Percentiles rank a stretch among this genome's conserved stretches.
Conservation (phyloP, 2,113 vertebrate genomes). For the Eulacestoma nigropectus region DNA sequence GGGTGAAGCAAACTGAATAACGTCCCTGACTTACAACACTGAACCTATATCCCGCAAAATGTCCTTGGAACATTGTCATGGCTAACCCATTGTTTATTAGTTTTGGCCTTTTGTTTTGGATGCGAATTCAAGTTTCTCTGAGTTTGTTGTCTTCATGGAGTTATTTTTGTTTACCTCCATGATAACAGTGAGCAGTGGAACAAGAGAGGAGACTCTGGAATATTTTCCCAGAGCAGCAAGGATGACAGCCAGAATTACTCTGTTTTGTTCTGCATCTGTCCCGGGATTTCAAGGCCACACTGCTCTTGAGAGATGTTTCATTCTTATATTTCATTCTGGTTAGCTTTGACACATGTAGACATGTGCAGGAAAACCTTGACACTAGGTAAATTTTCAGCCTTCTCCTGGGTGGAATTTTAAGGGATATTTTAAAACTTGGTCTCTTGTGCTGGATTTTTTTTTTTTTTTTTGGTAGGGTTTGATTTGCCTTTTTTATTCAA, state of each 20-base stretch:
- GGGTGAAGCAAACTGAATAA: background rate
- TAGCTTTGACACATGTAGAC: background rate
- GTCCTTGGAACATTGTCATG: accelerated
- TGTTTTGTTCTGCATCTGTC: background rate
- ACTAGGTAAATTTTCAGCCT: background rate
- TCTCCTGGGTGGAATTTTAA: background rate
- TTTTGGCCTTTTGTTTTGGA: background rate
- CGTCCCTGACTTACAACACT: background rate
- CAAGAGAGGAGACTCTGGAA: background rate
- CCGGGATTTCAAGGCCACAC: background rate
- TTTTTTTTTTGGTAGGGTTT: background rate
- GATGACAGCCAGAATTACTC: background rate
- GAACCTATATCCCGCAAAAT: background rate
- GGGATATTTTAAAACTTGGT: background rate
- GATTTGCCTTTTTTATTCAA: background rate
- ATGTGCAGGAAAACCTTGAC: background rate
- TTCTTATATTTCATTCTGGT: background rate
- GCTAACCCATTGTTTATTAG: background rate
- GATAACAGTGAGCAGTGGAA: background rate
- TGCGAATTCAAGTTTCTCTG: background rate
- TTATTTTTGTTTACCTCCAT: background rate
- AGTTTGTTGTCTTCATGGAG: background rate
- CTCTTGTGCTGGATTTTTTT: background rate
- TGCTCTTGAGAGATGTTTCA: background rate
- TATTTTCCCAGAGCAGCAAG: background rate